A percentile compares a stretch with the other conserved stretches of the same genome.
Conservation (phyloP, 2,888 invertebrate genomes). For the Pandemis cinnamomeana region DNA sequence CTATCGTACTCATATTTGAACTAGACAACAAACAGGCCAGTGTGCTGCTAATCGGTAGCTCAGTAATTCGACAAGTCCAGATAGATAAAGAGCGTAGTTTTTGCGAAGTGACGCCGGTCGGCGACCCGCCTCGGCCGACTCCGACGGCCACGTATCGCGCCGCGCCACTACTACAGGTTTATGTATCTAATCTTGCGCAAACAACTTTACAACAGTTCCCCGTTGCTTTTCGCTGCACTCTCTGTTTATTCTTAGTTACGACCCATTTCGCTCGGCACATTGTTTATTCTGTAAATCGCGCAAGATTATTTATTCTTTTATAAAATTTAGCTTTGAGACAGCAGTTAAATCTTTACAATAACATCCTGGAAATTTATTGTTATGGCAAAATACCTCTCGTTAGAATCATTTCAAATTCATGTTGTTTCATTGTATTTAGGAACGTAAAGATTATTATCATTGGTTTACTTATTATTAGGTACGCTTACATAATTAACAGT, state of each 20-base stretch:
- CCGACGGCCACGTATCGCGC: slow-evolving; percentile 53
- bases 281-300: slow-evolving; percentile 62
- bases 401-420: neutral
- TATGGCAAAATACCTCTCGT: neutral
- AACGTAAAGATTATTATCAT: neutral
- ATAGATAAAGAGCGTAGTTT: slow-evolving; percentile 53
- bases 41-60: slow-evolving; percentile 31
- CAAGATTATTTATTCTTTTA: slow-evolving; percentile 54
- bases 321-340: slow-evolving; percentile 37
- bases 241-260: slow-evolving; percentile 71
- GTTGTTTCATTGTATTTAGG: neutral
- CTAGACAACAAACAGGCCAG: slow-evolving; percentile 26
- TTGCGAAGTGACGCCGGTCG: slow-evolving; percentile 36
- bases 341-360: slow-evolving; percentile 14
- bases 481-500: neutral
- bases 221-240: slow-evolving; percentile 57
- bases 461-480: neutral
- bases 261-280: slow-evolving; percentile 58
- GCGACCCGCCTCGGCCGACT: slow-evolving; percentile 39
- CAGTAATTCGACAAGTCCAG: slow-evolving; percentile 44
- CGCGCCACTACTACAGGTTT: slow-evolving; percentile 61
- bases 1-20: slow-evolving; percentile 14
- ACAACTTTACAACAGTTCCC: slow-evolving; percentile 55
- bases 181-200: slow-evolving; percentile 71
- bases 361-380: neutral